Conservation (phyloP, 2,888 invertebrate genomes). For the Argynnis bischoffii region DNA sequence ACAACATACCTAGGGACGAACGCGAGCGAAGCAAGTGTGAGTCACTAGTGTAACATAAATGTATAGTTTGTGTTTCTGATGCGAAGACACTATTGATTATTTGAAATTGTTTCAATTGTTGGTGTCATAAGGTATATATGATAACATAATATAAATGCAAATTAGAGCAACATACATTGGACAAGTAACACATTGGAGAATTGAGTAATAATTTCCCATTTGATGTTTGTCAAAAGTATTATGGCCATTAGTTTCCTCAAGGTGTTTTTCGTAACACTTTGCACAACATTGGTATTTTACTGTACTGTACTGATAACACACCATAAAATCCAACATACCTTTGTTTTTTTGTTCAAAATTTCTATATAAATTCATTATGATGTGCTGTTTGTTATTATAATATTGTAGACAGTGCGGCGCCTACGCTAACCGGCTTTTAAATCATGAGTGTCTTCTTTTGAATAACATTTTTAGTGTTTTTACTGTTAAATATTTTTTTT, state of each 20-base stretch:
- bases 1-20: too few relatives aligned
- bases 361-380: not conserved
- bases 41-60: too few relatives aligned
- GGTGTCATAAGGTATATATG: not conserved
- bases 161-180: slow-evolving; percentile 42
- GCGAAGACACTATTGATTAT: too few relatives aligned
- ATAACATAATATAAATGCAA: slow-evolving; percentile 45
- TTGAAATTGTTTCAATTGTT: too few relatives aligned
- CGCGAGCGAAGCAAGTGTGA: too few relatives aligned
- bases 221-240: slow-evolving; percentile 73
- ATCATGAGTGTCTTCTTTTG: not conserved
- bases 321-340: slow-evolving; percentile 6
- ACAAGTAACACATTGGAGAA: slow-evolving; percentile 59
- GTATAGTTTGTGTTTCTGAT: too few relatives aligned
- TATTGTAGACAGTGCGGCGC: slow-evolving; percentile 20
- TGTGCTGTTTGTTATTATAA: not conserved
- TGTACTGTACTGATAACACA: slow-evolving; percentile 31
- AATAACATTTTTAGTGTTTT: not conserved
- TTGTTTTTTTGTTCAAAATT: not conserved
- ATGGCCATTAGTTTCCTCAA: slow-evolving; percentile 71
- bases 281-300: slow-evolving; percentile 29
- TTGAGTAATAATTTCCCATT: slow-evolving; percentile 66
- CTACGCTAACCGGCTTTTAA: not conserved
- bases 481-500: too few relatives aligned
- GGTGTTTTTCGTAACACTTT: slow-evolving; percentile 70